These are phyloP conservation scores for Andricus curvator DNA, from an alignment of 2,888 invertebrate genomes.

Conservation along the genomic window DNA sequence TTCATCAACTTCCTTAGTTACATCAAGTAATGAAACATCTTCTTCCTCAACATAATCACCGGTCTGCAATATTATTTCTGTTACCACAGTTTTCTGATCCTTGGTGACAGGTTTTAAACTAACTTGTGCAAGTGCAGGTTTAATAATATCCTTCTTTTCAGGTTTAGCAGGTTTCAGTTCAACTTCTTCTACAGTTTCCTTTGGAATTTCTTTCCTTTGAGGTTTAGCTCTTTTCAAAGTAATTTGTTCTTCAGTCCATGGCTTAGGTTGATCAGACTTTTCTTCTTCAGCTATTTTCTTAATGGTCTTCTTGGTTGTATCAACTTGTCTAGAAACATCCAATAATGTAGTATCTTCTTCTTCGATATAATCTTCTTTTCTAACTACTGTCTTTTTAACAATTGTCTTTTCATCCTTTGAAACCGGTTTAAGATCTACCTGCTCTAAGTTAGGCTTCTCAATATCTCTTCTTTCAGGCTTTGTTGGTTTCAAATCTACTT, in stretches of 20 bases:
- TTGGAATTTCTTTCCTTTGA: constrained; percentile 62
- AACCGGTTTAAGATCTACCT: constrained; percentile 77
- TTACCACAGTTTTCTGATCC: constrained; percentile 60
- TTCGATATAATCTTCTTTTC: constrained; percentile 48
- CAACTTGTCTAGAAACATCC: constrained; percentile 41
- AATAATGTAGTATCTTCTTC: constrained; percentile 56
- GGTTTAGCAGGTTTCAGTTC: constrained; percentile 81
- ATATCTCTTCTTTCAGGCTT: constrained; percentile 76
- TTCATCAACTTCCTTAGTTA: constrained; percentile 56
- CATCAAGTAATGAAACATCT: constrained; percentile 58
- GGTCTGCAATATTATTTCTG: constrained; percentile 53
- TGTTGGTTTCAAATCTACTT: constrained; percentile 80
- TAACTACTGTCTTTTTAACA: constrained; percentile 53
- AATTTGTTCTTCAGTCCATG: constrained; percentile 74
- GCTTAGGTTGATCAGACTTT: constrained; percentile 72
- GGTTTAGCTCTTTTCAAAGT: constrained; percentile 68
- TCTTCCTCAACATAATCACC: constrained; percentile 61
- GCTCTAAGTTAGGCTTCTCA: constrained; percentile 71
- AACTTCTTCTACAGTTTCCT: constrained; percentile 76
- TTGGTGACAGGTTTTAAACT: constrained; percentile 61
- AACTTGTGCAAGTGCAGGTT: constrained; percentile 64
- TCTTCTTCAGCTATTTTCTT: constrained; percentile 58
- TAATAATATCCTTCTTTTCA: constrained; percentile 62
- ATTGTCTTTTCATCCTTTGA: constrained; percentile 58
- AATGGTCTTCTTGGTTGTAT: constrained; percentile 26